Conservation (phyloP, 2,888 invertebrate genomes). For the Thysanoteuthis rhombus region DNA sequence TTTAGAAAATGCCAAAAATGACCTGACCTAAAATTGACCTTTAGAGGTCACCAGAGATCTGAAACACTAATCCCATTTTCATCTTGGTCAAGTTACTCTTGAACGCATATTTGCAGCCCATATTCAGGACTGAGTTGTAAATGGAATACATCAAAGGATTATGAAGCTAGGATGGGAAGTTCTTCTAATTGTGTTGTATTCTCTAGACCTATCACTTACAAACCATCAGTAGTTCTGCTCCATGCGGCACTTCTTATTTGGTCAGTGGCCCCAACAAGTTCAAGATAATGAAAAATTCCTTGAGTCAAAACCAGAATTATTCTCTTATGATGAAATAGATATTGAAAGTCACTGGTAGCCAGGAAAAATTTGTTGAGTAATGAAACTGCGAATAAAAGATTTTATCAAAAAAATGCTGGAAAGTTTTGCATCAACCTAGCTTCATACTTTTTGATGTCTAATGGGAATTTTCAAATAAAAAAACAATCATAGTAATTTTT, state of each 20-base stretch:
- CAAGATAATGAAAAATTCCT: too few species aligned
- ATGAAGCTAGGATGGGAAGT: too few species aligned
- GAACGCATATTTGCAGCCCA: too few species aligned
- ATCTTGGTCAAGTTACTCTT: too few species aligned
- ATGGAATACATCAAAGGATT: too few species aligned
- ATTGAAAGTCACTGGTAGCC: background rate
- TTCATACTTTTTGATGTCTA: background rate
- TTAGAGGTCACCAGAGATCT: too few species aligned
- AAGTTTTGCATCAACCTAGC: background rate
- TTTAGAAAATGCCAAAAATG: too few species aligned
- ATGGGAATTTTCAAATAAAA: background rate
- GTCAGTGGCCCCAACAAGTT: too few species aligned
- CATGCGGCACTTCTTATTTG: background rate
- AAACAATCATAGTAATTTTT: background rate
- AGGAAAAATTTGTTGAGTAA: background rate
- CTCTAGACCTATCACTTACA: background rate
- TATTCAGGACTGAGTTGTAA: too few species aligned
- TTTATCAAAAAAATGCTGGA: background rate
- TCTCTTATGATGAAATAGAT: background rate
- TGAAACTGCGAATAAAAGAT: background rate
- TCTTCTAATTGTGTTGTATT: background rate
- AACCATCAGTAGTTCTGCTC: background rate
- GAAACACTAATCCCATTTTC: too few species aligned
- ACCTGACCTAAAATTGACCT: too few species aligned
- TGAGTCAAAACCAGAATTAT: too few species aligned